These are phyloP conservation scores for Heliocidaris erythrogramma DNA, from an alignment of 35 echinoderm and acorn worm species.

Conservation along the genomic window DNA sequence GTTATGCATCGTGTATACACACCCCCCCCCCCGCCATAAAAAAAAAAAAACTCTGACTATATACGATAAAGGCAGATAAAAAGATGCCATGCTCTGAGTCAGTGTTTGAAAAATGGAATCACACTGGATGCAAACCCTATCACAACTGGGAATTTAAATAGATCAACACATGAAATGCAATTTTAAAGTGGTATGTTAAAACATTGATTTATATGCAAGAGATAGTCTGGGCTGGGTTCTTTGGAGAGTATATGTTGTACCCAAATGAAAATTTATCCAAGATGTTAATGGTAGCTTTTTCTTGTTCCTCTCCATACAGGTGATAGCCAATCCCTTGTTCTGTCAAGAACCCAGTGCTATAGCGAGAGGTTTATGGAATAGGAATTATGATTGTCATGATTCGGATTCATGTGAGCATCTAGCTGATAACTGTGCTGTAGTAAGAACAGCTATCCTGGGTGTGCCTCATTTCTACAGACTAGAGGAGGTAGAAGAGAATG, in stretches of 20 bases:
- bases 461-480: conserved; percentile 77
- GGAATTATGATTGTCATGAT: conserved; percentile 61
- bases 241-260: background rate
- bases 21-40: too few species aligned
- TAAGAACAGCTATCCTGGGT: conserved; percentile 74
- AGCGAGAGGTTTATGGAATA: conserved; percentile 66
- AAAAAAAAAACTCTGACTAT: too few species aligned
- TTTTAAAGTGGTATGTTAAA: background rate
- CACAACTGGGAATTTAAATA: too few species aligned
- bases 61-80: too few species aligned
- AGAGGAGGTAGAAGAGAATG: conserved; percentile 73
- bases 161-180: too few species aligned
- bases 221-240: background rate
- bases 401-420: conserved; percentile 74
- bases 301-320: background rate
- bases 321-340: conserved; percentile 54
- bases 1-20: too few species aligned
- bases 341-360: conserved; percentile 64
- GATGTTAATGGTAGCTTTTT: too few species aligned
- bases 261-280: background rate
- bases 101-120: too few species aligned
- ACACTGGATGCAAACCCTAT: too few species aligned
- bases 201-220: background rate
- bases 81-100: too few species aligned
- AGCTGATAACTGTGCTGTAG: conserved; percentile 76